Base-by-base conservation (phyloP, 2,888 invertebrate genomes). In the Endomychus coccineus region DNA sequence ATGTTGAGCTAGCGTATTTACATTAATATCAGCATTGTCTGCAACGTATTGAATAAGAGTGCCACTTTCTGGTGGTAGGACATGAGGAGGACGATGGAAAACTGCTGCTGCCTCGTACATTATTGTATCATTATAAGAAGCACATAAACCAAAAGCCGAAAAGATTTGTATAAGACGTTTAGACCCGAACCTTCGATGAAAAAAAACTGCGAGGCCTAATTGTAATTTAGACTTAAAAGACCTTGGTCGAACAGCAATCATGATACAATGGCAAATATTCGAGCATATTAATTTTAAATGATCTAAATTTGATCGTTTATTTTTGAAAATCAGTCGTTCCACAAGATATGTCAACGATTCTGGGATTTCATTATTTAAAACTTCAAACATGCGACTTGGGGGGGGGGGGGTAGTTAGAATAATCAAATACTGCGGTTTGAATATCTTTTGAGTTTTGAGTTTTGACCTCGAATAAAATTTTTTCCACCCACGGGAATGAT, bases 141-240 rank as follows among this genome's bases (percentile, higher is more conserved):
- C 59, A 34, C 44, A 43, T 46, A 58, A 56, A 48, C 58, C 54
- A 17, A 60, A 59, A 43, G 32, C 40, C 25, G 53, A 58, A 42
- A 57, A 53, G 52, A 57, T 36, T 51, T 55, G 50, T 36, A 56
- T 44, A 33, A 59, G 34, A 49, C 43, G 48, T 52, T 54, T 59
- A 22, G 56, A 56, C n/a, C 44, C 59, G 51, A 50, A 60, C 51
- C 50, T 51, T 51, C 47, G 48, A 39, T 55, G 48, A 49, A 57
- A 48, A 50, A 56, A 58, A 48, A 52, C 53, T 30, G 51, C 49
- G 46, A 59, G 50, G 36, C 43, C 43, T 29, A 54, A 44, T 40
- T 49, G 52, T 47, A 59, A 44, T 46, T 49, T 47, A 40, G 55
- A 59, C 36, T 46, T 50, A 43, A 48, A 40, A 9, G 48, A 43